Conservation (phyloP, 2,113 vertebrate species). For the Apteryx mantelli region DNA sequence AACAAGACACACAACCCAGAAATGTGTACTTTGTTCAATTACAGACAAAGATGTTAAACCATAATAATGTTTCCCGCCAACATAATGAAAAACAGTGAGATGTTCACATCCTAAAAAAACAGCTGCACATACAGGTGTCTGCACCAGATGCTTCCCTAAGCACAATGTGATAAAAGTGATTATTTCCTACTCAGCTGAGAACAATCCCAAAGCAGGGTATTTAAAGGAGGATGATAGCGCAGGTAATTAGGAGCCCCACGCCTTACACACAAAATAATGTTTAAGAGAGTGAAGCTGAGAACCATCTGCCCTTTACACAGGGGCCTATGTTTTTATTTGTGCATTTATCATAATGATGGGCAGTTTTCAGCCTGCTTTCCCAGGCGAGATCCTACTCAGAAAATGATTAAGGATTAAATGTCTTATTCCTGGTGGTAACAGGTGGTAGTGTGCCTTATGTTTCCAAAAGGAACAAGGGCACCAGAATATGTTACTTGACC, state of each 20-base stretch:
- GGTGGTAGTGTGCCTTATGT: not conserved
- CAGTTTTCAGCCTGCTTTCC: not conserved
- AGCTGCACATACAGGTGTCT: slow-evolving; percentile 70
- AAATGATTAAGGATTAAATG: not conserved
- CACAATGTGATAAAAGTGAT: slow-evolving; percentile 57
- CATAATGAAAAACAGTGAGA: slow-evolving; percentile 55
- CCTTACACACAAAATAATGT: not conserved
- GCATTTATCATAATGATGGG: not conserved
- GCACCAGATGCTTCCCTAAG: slow-evolving; percentile 66
- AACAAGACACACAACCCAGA: slow-evolving; percentile 8
- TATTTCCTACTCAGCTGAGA: slow-evolving; percentile 60
- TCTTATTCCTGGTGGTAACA: not conserved
- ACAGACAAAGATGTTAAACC: slow-evolving; percentile 41
- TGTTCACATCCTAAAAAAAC: slow-evolving; percentile 36
- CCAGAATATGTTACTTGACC: not conserved
- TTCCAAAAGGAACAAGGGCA: not conserved
- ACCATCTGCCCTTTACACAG: slow-evolving; percentile 17
- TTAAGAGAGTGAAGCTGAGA: slow-evolving; percentile 38
- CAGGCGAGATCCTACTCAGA: not conserved
- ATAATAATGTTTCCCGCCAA: not conserved
- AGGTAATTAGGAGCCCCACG: slow-evolving; percentile 32
- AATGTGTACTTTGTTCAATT: slow-evolving; percentile 27
- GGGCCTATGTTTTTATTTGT: not conserved
- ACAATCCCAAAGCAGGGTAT: slow-evolving; percentile 29
- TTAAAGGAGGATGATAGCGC: slow-evolving; percentile 35